Evolutionary conservation across 2,888 invertebrate genomes (phyloP), one percentile per base, ranked within the genome.

Genomic region (Melanostoma scalare): DNA sequence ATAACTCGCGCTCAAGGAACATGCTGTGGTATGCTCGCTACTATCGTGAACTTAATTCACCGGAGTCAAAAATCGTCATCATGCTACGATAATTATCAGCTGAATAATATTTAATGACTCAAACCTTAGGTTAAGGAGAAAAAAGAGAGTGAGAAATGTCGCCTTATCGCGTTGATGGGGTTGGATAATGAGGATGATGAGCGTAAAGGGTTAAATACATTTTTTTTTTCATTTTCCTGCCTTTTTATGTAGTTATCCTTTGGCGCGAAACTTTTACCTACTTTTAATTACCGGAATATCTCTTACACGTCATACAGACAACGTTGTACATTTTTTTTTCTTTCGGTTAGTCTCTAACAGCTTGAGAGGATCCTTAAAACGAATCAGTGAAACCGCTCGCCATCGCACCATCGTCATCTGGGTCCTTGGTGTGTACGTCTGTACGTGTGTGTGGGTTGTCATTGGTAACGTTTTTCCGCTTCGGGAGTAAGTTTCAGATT

Each of bases 101-200:
- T 80, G 85, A 85, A 85, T 85, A 85, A 85, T 80, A 80, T 85
- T 85, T 85, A 85, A 85, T 72, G 80, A 85, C 85, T 76, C 67
- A 76, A 75, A 75, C 63, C 71, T 71, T 56, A 71, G 65, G 71
- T 71, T 75, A 44, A 67, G 44, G 55, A 55, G 77, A 38, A 52
- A 55, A 10, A 35, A 48, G 36, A 50, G 20, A 61, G 69, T 68
- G 65, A 65, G 63, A 65, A 44, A 69, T 10, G 52, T 52, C 50
- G 69, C 55, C 77, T 67, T 61, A 73, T 55, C 76, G 55, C 52
- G 40, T 33, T 71, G 63, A 77, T 68, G 38, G 56, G 44, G 44
- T 46, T 10, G 36, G 52, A 72, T 72, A 56, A 82, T 69, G 67
- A 73, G 55, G 63, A 68, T 78, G 73, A 72, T 77, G 50, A 63